Evolutionary conservation across 2,888 invertebrate species (phyloP), one percentile per base, ranked within the genome.

Genomic region (Lasioglossum figueresi): DNA sequence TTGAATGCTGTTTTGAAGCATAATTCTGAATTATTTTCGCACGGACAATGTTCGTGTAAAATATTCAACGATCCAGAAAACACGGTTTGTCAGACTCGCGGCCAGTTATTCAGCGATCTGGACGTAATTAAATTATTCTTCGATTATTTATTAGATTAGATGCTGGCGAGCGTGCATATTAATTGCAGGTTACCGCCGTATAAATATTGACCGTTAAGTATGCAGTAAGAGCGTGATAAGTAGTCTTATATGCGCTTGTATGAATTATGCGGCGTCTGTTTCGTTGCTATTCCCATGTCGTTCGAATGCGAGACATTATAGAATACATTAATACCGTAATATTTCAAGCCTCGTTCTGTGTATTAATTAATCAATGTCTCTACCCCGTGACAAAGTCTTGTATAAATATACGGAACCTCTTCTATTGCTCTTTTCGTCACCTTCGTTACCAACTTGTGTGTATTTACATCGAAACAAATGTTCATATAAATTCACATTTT

Each of bases 211-310:
- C 16, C 71, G 80, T 66, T 83, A 83, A 84, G 80, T 74, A 56
- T 71, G 66, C 31, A 40, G 78, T 40, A 72, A 84, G 80, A 63
- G 63, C 43, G 34, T 75, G 83, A 83, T 83, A 83, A 83, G 83
- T 73, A 83, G 66, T 52, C 56, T 40, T 43, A 59, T 59, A 77
- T 45, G 27, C 37, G 45, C 63, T 23, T 23, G 45, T 80, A 84
- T 78, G 79, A 85, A 80, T 85, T 80, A 80, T 77, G 80, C 71
- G 77, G 77, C 34, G 75, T 31, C 71, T 52, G 34, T 81, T 85
- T 74, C 79, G 78, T 68, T 74, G 77, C 77, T 52, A 68, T 84
- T 72, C 34, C 45, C 59, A 14, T 77, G 74, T 75, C 66, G 68
- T 52, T 78, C 85, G 68, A 84, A 59, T 12, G 66, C 56, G 73